Evolutionary conservation across 2,888 invertebrate species (phyloP).

Genomic region (Drosophila villosipedis): DNA sequence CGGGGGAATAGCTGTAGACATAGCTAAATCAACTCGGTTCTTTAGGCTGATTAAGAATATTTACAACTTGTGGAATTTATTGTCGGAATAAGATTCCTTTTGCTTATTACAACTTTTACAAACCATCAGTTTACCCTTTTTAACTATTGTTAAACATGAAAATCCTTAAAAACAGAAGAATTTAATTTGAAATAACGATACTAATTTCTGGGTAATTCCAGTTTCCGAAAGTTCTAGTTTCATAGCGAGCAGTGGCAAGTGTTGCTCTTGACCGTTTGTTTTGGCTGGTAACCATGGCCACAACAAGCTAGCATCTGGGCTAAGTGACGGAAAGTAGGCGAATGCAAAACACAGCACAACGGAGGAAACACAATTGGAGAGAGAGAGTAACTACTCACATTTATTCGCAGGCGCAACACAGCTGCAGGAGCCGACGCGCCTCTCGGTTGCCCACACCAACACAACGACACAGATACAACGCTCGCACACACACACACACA

Average conservation of each 20-base stretch:
- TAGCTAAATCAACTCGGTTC: not conserved
- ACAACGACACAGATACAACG: conserved; percentile 22
- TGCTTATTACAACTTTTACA: not conserved
- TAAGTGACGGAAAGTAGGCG: conserved; percentile 24
- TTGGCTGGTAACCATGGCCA: conserved; percentile 5
- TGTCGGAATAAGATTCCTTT: not conserved
- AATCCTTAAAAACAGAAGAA: not conserved
- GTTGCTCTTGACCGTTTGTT: not conserved
- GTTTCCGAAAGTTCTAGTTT: not conserved
- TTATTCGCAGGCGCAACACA: conserved; percentile 27
- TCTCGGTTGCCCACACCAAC: conserved; percentile 49
- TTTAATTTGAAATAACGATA: not conserved
- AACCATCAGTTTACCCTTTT: not conserved
- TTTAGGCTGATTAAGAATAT: not conserved
- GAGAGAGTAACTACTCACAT: conserved; percentile 39
- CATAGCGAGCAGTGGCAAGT: too few species aligned
- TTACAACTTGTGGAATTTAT: not conserved
- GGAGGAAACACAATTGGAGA: conserved; percentile 1
- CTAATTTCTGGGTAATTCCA: not conserved
- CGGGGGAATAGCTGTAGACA: not conserved
- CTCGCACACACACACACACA: conserved; percentile 29
- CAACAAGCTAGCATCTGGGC: conserved; percentile 17
- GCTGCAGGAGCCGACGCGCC: conserved; percentile 54
- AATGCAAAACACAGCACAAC: conserved; percentile 21
- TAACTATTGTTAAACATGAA: not conserved